These are phyloP conservation scores for Onychomys leucogaster DNA, from an alignment of 2,797 vertebrate species.

Conservation along the genomic window DNA sequence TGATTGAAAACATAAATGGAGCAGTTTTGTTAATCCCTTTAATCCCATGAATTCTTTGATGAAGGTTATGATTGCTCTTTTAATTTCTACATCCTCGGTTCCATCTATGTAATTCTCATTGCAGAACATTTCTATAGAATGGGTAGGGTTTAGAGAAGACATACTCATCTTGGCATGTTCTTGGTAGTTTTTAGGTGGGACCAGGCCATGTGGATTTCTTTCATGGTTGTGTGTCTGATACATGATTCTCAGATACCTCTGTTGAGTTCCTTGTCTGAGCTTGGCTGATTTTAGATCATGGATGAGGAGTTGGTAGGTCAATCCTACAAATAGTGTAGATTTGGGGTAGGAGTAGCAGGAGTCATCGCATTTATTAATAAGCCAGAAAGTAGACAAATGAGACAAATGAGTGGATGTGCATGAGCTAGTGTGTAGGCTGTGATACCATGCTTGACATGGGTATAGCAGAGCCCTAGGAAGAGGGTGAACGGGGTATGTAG, in stretches of 20 bases:
- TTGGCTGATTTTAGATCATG: not conserved
- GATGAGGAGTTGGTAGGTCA: not conserved
- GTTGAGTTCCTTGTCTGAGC: not conserved
- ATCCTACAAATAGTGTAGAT: not conserved
- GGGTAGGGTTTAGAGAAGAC: not conserved
- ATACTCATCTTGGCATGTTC: not conserved
- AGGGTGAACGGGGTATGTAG: not conserved
- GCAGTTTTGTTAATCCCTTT: not conserved
- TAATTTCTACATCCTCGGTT: not conserved
- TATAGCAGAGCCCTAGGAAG: not conserved
- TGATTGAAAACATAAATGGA: not conserved
- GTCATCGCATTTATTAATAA: not conserved
- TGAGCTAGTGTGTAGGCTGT: not conserved
- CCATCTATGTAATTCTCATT: not conserved
- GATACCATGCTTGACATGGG: not conserved
- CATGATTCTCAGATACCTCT: not conserved
- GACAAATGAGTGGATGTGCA: not conserved
- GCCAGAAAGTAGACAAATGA: not conserved
- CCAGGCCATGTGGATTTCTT: not conserved
- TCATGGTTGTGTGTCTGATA: not conserved
- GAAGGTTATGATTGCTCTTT: not conserved
- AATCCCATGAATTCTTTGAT: not conserved
- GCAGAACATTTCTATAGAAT: not conserved
- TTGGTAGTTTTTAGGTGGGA: not conserved
- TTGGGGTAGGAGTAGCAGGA: not conserved